Conservation (phyloP, 2,888 invertebrate genomes). For the Acleris holmiana region DNA sequence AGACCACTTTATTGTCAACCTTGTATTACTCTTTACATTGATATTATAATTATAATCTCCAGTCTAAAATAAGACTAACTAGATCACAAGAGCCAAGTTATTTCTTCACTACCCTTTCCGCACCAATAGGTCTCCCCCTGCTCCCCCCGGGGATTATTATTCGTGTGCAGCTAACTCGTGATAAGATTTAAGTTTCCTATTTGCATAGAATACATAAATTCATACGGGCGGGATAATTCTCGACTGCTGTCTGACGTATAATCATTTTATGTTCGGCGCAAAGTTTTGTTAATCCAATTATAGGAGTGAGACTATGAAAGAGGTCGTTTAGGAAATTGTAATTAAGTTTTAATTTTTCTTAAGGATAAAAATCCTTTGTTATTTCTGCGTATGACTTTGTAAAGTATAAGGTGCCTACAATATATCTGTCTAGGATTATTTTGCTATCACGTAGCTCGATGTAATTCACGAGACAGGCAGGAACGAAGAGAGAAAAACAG, state of each 20-base stretch:
- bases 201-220: slow-evolving; percentile 61
- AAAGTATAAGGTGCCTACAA: too few relatives aligned
- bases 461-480: too few relatives aligned
- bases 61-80: too few relatives aligned
- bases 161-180: slow-evolving; percentile 53
- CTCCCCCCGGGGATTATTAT: slow-evolving; percentile 46
- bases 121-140: slow-evolving; percentile 7
- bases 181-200: slow-evolving; percentile 59
- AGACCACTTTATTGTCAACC: too few relatives aligned
- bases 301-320: slow-evolving; percentile 15
- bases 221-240: slow-evolving; percentile 42
- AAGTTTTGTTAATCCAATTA: slow-evolving; percentile 38
- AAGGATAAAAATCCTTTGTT: too few relatives aligned
- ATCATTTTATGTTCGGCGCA: slow-evolving; percentile 38
- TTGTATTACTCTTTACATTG: too few relatives aligned
- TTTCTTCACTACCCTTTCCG: slow-evolving; percentile 8
- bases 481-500: too few relatives aligned
- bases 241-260: slow-evolving; percentile 42
- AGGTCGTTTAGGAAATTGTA: slow-evolving; percentile 5
- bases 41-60: too few relatives aligned
- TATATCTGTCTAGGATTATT: too few relatives aligned
- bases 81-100: not conserved
- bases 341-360: slow-evolving; percentile 45
- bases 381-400: too few relatives aligned
- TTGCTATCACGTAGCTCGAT: too few relatives aligned